Evolutionary conservation across 2,888 invertebrate genomes (phyloP).

Genomic region (Antheraea assamensis): DNA sequence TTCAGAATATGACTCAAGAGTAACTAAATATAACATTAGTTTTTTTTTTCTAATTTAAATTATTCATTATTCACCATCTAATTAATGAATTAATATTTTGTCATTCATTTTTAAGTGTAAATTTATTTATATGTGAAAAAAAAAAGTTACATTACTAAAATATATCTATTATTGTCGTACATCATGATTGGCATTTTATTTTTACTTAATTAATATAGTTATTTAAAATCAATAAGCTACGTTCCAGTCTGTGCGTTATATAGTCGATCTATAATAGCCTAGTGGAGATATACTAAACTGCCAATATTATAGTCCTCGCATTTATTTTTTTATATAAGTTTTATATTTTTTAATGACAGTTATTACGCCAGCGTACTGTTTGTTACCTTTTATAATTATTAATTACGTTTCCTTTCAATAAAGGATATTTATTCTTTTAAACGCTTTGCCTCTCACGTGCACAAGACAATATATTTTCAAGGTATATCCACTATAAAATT

Average conservation of each 20-base stretch:
- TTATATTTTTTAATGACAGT: slow-evolving; percentile 8
- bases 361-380: background rate
- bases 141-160: slow-evolving; percentile 39
- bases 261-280: slow-evolving; percentile 34
- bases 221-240: slow-evolving; percentile 44
- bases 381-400: background rate
- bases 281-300: slow-evolving; percentile 54
- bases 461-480: background rate
- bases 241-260: slow-evolving; percentile 59
- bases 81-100: slow-evolving; percentile 40
- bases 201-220: slow-evolving; percentile 46
- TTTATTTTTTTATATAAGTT: slow-evolving; percentile 40
- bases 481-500: background rate
- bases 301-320: slow-evolving; percentile 76
- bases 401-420: background rate
- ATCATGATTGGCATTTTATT: slow-evolving; percentile 73
- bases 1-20: background rate
- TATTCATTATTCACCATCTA: background rate
- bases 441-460: background rate
- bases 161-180: slow-evolving; percentile 60
- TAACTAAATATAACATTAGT: background rate
- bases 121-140: slow-evolving; percentile 43
- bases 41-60: background rate
- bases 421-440: background rate
- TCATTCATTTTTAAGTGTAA: slow-evolving; percentile 49